A percentile compares a stretch with the other conserved stretches of the same genome.
Evolutionary conservation across 1,140 invertebrate species (phyloP).

Genomic region (Nilaparvata lugens): DNA sequence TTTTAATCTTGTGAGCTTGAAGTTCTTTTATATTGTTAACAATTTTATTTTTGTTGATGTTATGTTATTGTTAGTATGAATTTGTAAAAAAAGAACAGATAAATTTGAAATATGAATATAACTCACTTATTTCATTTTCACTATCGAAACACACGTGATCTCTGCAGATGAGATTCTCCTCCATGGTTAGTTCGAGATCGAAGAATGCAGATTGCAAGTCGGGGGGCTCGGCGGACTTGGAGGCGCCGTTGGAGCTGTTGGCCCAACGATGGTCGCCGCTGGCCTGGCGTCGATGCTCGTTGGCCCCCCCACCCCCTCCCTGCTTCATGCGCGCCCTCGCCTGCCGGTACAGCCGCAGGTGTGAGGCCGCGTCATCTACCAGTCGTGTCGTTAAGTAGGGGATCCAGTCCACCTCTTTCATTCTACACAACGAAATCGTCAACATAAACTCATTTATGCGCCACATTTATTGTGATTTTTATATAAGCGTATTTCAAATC

Average conservation of each 20-base stretch:
- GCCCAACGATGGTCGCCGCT: neutral
- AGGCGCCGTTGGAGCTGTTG: neutral
- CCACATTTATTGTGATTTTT: slow-evolving; percentile 3
- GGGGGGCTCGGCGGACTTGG: neutral
- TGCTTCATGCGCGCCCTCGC: slow-evolving; percentile 52
- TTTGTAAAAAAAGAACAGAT: no score
- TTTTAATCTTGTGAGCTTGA: no score
- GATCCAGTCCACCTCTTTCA: slow-evolving; percentile 85
- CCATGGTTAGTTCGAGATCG: slow-evolving; percentile 78
- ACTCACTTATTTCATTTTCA: slow-evolving; percentile 47
- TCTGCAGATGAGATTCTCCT: slow-evolving; percentile 59
- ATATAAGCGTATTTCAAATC: slow-evolving; percentile 2
- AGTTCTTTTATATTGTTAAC: no score
- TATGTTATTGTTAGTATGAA: no score
- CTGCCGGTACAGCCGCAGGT: slow-evolving; percentile 72
- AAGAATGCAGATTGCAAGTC: slow-evolving; percentile 71
- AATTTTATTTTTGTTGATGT: no score
- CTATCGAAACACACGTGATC: slow-evolving; percentile 54
- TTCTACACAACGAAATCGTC: slow-evolving; percentile 38
- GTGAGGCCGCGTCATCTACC: slow-evolving; percentile 83
- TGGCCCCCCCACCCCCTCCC: slow-evolving; percentile 3
- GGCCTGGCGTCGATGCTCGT: neutral
- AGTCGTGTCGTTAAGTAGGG: slow-evolving; percentile 74
- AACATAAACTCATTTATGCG: neutral
- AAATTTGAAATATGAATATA: no score